A percentile compares a stretch with the other conserved stretches of the same genome.
phyloP scores from a whole-genome alignment of 2,797 vertebrate genomes.

The Acanthurus lineatus region DNA sequence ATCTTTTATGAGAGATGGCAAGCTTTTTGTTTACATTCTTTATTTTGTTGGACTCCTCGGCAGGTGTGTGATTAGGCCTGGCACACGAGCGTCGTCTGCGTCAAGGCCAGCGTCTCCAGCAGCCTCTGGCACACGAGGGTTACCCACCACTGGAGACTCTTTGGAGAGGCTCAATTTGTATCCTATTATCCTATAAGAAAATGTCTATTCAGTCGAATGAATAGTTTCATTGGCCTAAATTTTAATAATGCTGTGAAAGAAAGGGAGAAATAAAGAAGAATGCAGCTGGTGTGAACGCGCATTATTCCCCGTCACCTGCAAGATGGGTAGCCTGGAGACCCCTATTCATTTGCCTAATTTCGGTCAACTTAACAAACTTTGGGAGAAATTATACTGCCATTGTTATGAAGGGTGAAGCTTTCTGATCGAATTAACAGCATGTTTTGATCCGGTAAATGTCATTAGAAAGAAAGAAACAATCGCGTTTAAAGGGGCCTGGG shows the following conservation, averaged over 20 bases:
- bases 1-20: constrained; percentile 94
- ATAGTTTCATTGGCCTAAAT: constrained; percentile 99
- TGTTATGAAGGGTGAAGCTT: constrained; percentile 98
- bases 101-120: constrained; percentile 87
- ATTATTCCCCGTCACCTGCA: constrained; percentile 99
- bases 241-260: constrained; percentile 97
- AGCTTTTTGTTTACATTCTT: constrained; percentile 95
- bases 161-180: constrained; percentile 99
- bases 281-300: constrained; percentile 97
- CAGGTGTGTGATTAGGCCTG: constrained; percentile 96
- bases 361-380: constrained; percentile 99
- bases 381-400: constrained; percentile 99
- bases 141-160: constrained; percentile 91
- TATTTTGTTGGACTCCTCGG: constrained; percentile 90
- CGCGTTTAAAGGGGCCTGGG: constrained; percentile 96
- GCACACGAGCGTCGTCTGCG: constrained; percentile 92
- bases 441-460: constrained; percentile 99
- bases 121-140: constrained; percentile 97
- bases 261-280: constrained; percentile 96
- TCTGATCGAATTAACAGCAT: constrained; percentile 99
- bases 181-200: constrained; percentile 99
- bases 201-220: constrained; percentile 99
- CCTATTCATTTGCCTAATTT: constrained; percentile 99
- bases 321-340: constrained; percentile 95
- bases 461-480: constrained; percentile 99